Conservation (phyloP, 30 jellyfish, hydroid and myxozoan species). For the Mastigias papua region DNA sequence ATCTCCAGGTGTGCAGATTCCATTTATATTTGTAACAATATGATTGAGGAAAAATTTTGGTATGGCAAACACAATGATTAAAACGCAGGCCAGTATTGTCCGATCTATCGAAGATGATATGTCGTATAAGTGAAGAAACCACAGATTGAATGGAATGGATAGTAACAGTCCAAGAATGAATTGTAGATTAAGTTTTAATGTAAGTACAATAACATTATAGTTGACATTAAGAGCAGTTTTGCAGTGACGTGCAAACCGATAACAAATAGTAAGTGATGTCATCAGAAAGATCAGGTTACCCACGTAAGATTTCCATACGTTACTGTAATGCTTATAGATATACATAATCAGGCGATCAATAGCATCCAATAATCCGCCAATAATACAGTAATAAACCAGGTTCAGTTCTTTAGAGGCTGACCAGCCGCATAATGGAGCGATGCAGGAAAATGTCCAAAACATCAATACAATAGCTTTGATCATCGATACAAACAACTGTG, state of each 20-base stretch:
- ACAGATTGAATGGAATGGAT: neutral
- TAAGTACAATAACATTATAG: neutral
- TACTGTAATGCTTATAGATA: neutral
- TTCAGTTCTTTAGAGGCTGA: neutral
- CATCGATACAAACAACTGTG: neutral
- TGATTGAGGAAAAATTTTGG: conserved; percentile 7
- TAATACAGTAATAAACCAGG: neutral
- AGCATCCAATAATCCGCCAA: conserved; percentile 21
- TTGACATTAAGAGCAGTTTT: neutral
- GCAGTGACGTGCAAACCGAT: neutral
- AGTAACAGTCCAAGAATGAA: neutral
- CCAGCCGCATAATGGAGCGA: conserved; percentile 21
- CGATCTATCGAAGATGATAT: neutral
- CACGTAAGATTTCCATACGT: neutral
- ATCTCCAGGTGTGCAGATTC: conserved; percentile 3
- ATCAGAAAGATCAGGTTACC: conserved; percentile 1
- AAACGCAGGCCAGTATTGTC: conserved; percentile 18
- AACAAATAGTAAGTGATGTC: neutral
- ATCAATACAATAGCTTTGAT: neutral
- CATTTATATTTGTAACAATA: neutral
- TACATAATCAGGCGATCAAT: neutral
- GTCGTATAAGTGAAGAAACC: neutral
- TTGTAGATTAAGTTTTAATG: conserved; percentile 32
- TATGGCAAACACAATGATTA: conserved; percentile 20
- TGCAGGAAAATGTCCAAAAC: conserved; percentile 35